phyloP scores from a whole-genome alignment of 2,797 vertebrate genomes.

The Periparus ater region DNA sequence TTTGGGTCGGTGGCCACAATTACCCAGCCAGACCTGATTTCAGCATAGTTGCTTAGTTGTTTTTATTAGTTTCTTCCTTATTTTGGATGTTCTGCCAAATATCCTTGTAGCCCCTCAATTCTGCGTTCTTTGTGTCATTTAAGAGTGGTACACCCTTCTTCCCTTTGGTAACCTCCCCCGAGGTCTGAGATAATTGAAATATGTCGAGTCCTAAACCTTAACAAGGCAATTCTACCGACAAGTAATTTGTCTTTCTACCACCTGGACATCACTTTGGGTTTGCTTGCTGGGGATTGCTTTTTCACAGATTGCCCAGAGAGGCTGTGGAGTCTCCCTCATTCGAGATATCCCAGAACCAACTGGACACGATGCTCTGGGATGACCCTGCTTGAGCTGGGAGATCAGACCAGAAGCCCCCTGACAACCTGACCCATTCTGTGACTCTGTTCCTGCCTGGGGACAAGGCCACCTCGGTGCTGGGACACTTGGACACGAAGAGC shows the following conservation, averaged over 20 bases:
- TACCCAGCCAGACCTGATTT: background rate
- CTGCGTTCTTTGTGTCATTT: background rate
- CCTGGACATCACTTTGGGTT: background rate
- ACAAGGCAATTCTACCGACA: background rate
- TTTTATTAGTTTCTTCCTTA: background rate
- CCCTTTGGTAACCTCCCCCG: background rate
- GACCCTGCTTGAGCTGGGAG: background rate
- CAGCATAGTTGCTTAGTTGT: background rate
- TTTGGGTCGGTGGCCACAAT: background rate
- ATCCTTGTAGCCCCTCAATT: background rate
- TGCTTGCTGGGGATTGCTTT: background rate
- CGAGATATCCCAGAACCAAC: background rate
- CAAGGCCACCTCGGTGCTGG: fast-evolving
- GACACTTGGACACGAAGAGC: fast-evolving
- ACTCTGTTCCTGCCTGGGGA: background rate
- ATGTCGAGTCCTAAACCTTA: background rate
- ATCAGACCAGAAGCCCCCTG: background rate
- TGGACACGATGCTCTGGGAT: background rate
- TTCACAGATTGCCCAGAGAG: background rate
- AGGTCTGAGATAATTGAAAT: background rate
- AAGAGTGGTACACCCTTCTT: background rate
- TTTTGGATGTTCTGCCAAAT: background rate
- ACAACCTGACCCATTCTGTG: background rate
- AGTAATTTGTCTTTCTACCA: background rate
- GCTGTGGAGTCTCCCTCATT: background rate